A percentile compares a stretch with the other conserved stretches of the same genome.
Evolutionary conservation across 2,888 invertebrate species (phyloP).

Genomic region (Chalcosyrphus nemorum): DNA sequence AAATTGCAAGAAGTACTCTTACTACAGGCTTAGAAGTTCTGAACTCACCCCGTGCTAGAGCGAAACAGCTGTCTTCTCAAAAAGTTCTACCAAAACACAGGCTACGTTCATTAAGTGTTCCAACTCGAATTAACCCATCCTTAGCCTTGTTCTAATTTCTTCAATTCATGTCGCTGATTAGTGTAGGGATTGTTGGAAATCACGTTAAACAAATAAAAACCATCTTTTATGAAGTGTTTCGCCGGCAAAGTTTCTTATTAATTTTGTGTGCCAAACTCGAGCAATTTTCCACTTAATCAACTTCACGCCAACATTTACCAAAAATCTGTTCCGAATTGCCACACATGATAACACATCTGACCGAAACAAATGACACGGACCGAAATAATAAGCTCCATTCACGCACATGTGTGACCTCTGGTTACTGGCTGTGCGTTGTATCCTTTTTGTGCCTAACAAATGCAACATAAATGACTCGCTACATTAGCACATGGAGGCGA

Average conservation of each 20-base stretch:
- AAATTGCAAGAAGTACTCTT: too few species aligned
- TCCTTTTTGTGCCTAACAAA: not conserved
- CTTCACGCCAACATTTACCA: slow-evolving; percentile 8
- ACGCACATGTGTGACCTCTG: slow-evolving; percentile 34
- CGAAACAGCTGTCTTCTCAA: too few species aligned
- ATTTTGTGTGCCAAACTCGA: slow-evolving; percentile 27
- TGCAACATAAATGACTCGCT: slow-evolving; percentile 51
- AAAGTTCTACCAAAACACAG: too few species aligned
- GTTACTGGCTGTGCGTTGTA: too few species aligned
- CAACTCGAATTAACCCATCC: too few species aligned
- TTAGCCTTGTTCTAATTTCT: too few species aligned
- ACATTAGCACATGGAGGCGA: not conserved
- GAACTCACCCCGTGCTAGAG: too few species aligned
- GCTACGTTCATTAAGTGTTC: too few species aligned
- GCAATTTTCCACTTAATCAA: slow-evolving; percentile 51
- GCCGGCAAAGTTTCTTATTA: slow-evolving; percentile 8
- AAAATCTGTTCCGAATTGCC: slow-evolving; percentile 25
- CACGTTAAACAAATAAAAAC: not conserved
- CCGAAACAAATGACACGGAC: slow-evolving; percentile 34
- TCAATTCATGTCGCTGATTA: too few species aligned
- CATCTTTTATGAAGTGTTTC: not conserved
- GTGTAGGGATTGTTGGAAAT: too few species aligned
- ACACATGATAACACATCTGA: slow-evolving; percentile 50
- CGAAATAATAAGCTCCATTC: slow-evolving; percentile 17
- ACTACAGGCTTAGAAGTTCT: too few species aligned